Base-by-base conservation (phyloP, 1,140 invertebrate genomes). In the Battus philenor region DNA sequence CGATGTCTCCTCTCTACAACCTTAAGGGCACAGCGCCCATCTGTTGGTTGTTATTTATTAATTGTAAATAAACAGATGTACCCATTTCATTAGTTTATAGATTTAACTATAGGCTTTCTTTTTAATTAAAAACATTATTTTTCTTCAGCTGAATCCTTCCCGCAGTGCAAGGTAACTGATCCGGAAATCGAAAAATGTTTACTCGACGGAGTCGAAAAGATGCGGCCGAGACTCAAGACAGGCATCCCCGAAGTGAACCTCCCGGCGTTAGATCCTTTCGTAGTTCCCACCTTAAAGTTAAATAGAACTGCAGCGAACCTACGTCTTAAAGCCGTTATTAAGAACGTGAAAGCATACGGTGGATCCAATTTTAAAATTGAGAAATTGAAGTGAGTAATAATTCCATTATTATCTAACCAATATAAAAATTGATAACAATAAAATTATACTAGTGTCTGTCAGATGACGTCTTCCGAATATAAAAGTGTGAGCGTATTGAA, bases 161-260 rank as follows among this genome's bases (percentile, higher is more conserved):
- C 89, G 41, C 79, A 87, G 71, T 92, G 90, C 60, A 88, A 87
- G 32, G 81, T 80, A 20, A 89, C 63, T 9, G 89, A 91, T 65
- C 88, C 90, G 4, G 68, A 90, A 38, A 88, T 89, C 32, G 85
- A 88, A 39, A 88, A 88, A 59, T 92, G 91, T 50, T 59, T 92
- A 1, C 18, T 89, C 15, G 72, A 89, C 24, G 87, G 88, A 36
- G 64, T 92, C 1, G 87, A 91, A 49, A 71, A 69, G 1, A 61
- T 91, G 17, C 88, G 86, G 26, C 90, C 90, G 0, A 84, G 87
- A 27, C 65, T 93, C 2, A 58, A 83, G 1, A 87, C 89, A 26
- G 92, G 92, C 2, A 90, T 92, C 7, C 89, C 90, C 0, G 87
- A 90, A 47, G 74, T 92, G 8, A 89, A 89, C 48, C 65, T 92